phyloP scores from a whole-genome alignment of 2,888 invertebrate species.

The Macrophya annulata region DNA sequence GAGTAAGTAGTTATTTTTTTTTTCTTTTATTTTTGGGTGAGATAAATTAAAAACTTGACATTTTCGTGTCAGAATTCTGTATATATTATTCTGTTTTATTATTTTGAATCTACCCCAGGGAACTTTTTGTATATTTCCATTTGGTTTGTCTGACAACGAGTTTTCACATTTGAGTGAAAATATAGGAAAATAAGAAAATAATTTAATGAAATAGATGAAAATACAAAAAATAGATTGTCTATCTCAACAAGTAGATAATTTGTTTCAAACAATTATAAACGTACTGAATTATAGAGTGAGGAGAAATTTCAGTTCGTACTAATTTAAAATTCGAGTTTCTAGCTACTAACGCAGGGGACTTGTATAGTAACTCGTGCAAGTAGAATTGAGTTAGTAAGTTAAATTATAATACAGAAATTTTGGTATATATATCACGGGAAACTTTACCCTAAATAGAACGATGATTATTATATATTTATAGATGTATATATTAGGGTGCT shows the following conservation, averaged over 20 bases:
- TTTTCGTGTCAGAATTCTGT: background rate
- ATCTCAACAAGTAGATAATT: background rate
- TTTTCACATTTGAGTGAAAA: too few relatives aligned
- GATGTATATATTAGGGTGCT: too few relatives aligned
- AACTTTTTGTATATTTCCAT: background rate
- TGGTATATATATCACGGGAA: background rate
- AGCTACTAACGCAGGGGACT: background rate
- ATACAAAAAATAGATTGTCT: background rate
- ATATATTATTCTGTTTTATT: background rate
- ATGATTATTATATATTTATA: too few relatives aligned
- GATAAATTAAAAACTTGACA: background rate
- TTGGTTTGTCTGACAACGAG: too few relatives aligned
- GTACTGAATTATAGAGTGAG: background rate
- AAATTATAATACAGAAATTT: background rate
- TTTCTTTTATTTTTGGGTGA: background rate
- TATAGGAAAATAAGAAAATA: too few relatives aligned
- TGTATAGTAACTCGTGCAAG: background rate
- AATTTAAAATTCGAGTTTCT: constrained; percentile 10
- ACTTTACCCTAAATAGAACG: background rate
- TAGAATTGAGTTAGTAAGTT: constrained; percentile 21
- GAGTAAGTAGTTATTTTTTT: background rate
- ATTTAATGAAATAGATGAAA: background rate
- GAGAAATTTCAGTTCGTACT: background rate
- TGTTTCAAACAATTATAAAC: background rate
- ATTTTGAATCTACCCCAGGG: background rate